phyloP scores from a whole-genome alignment of 2,113 vertebrate species.

The Elephantulus edwardii region DNA sequence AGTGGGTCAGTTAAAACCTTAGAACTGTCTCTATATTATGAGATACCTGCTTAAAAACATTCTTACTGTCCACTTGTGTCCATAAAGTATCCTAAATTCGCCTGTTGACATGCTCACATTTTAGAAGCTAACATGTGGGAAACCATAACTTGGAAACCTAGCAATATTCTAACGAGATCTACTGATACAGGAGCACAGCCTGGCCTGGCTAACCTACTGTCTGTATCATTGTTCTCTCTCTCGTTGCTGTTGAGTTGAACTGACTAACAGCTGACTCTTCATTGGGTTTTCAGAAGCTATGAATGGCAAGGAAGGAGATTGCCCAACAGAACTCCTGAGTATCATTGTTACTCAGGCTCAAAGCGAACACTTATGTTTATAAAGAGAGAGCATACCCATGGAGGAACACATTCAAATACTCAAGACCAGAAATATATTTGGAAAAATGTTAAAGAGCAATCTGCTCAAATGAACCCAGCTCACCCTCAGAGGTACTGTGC shows the following conservation, averaged over 20 bases:
- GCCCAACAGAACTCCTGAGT: too few species aligned
- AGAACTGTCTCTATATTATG: background rate
- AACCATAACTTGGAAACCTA: too few species aligned
- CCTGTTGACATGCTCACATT: background rate
- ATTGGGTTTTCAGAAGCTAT: too few species aligned
- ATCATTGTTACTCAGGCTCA: background rate
- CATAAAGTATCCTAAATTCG: fast-evolving
- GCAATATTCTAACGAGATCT: background rate
- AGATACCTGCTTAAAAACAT: too few species aligned
- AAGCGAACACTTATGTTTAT: background rate
- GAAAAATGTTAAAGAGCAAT: background rate
- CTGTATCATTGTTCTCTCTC: too few species aligned
- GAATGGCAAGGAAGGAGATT: too few species aligned
- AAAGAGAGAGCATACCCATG: background rate
- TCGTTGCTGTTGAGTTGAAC: too few species aligned
- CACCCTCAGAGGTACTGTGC: background rate
- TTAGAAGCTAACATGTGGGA: too few species aligned
- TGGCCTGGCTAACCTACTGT: background rate
- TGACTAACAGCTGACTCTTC: too few species aligned
- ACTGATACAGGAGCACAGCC: background rate
- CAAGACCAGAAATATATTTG: background rate
- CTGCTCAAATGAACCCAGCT: background rate
- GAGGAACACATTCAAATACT: background rate
- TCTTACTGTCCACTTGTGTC: too few species aligned
- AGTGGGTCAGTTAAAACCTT: background rate